phyloP scores from a whole-genome alignment of 2,797 vertebrate genomes.

The Hypotaenidia okinawae region DNA sequence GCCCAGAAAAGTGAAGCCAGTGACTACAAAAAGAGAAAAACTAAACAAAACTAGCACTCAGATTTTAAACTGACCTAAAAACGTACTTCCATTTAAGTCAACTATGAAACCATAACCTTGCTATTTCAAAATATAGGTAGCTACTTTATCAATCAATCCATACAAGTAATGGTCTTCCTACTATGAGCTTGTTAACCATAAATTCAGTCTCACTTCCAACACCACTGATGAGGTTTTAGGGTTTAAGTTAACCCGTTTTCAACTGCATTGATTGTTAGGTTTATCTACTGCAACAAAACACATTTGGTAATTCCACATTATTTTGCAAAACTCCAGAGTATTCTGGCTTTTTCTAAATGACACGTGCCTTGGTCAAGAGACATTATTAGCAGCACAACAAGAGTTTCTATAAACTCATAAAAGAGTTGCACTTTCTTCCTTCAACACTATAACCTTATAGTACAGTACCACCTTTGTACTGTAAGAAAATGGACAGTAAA shows the following conservation, averaged over 20 bases:
- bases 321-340: not conserved
- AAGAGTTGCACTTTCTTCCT: not conserved
- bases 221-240: not conserved
- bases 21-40: not conserved
- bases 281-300: not conserved
- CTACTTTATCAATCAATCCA: not conserved
- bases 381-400: not conserved
- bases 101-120: not conserved
- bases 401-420: not conserved
- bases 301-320: not conserved
- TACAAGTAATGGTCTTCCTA: not conserved
- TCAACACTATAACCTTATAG: not conserved
- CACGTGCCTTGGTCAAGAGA: not conserved
- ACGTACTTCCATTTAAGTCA: not conserved
- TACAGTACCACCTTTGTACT: not conserved
- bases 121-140: not conserved
- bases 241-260: not conserved
- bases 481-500: not conserved
- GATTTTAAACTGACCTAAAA: constrained; percentile 10
- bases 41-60: not conserved
- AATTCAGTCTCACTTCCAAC: not conserved
- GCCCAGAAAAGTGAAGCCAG: constrained; percentile 3
- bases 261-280: not conserved
- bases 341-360: not conserved
- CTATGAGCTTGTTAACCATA: not conserved